Base-by-base conservation (phyloP, 2,888 invertebrate species). In the Leptopilina myrica region DNA sequence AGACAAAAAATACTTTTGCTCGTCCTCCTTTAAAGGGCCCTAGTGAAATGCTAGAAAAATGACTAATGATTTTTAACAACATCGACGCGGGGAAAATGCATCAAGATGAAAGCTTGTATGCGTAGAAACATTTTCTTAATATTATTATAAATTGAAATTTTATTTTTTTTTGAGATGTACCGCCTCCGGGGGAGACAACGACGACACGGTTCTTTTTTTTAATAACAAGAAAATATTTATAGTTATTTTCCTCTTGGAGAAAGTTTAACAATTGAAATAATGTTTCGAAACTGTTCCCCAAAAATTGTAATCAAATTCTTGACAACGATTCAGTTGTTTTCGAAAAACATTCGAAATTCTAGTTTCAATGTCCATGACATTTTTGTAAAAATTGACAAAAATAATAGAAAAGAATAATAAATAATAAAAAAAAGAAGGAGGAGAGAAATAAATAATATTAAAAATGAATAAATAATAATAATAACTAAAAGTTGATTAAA, bases 61-160 rank as follows among this genome's bases (percentile, higher is more conserved):
- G 90, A 90, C 89, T 90, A 90, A 90, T 90, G 90, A 89, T 88
- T 80, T 82, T 75, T 64, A 79, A 80, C 81, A 80, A 80, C 73
- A 80, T 78, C 77, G 64, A 65, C 78, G 85, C 78, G 85, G 82
- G 85, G 84, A 49, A 85, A 87, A 33, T 33, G 85, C 83, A 84
- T 77, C 78, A 78, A 79, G 82, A 80, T 64, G 76, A 76, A 76
- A 46, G 73, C 73, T 33, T 33, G 79, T 81, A 80, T 64, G 14
- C 64, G 64, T 73, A 49, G 78, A 64, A 53, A 65, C 12, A 49
- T 78, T 53, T 69, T 73, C 62, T 79, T 81, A 79, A 80, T 81
- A 73, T 53, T 56, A 73, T 73, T 53, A 49, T 56, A 15, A 56
- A 33, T 56, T n/a, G 26, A 69, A 69, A 49, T 53, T 14, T 73